These are phyloP conservation scores for Marcusenius ussheri DNA, from an alignment of 2,113 vertebrate species.

Conservation along the genomic window DNA sequence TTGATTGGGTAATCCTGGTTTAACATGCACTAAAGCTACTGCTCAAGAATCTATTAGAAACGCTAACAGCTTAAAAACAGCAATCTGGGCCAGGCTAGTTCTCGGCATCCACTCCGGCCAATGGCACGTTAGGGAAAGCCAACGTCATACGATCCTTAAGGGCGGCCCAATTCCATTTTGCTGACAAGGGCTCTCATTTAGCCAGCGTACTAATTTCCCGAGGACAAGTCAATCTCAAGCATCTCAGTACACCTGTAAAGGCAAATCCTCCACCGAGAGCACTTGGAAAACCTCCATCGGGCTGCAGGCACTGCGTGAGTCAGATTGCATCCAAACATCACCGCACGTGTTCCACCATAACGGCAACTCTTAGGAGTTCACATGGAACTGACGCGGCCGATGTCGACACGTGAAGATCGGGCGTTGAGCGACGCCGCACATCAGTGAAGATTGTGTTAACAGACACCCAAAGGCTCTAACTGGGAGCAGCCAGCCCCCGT, in stretches of 20 bases:
- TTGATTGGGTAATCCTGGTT: constrained; percentile 79
- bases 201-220: not conserved
- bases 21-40: constrained; percentile 76
- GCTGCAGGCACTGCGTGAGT: not conserved
- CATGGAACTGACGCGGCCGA: not conserved
- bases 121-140: not conserved
- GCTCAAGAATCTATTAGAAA: constrained; percentile 75
- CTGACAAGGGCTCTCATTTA: not conserved
- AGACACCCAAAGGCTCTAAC: constrained; percentile 18
- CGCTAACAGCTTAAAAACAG: constrained; percentile 65
- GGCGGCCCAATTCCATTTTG: not conserved
- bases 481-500: not conserved
- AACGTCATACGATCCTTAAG: not conserved
- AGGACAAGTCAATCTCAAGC: constrained; percentile 1
- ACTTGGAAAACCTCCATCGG: not conserved
- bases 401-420: not conserved
- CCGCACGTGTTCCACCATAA: not conserved
- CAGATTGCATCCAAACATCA: not conserved
- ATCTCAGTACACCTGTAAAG: constrained; percentile 36
- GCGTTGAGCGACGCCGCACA: not conserved
- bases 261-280: constrained; percentile 41
- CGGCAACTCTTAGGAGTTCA: not conserved
- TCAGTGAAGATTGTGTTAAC: not conserved
- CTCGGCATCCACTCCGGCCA: not conserved
- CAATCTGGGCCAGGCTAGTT: constrained; percentile 45